Evolutionary conservation across 2,888 invertebrate species (phyloP).

Genomic region (Graphium colonna): DNA sequence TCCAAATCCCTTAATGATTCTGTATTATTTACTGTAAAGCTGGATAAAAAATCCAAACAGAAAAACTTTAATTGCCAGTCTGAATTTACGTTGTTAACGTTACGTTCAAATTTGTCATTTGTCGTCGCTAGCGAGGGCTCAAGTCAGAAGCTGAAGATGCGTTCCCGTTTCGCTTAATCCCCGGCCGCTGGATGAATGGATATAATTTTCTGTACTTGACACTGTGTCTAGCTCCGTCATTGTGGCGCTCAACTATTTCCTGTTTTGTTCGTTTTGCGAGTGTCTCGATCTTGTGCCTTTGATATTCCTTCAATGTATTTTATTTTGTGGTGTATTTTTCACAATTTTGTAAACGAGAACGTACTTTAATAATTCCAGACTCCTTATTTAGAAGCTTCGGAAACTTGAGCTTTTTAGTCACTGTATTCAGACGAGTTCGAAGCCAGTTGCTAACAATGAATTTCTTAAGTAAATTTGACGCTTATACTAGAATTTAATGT

Average conservation of each 20-base stretch:
- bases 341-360: neutral
- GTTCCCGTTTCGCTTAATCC: constrained; percentile 72
- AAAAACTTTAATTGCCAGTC: constrained; percentile 46
- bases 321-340: neutral
- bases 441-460: too few relatives aligned
- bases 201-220: constrained; percentile 78
- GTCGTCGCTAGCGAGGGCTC: constrained; percentile 40
- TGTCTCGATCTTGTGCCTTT: constrained; percentile 25
- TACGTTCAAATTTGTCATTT: constrained; percentile 52
- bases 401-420: too few relatives aligned
- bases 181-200: constrained; percentile 67
- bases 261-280: constrained; percentile 57
- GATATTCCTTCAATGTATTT: constrained; percentile 7
- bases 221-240: constrained; percentile 64
- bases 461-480: too few relatives aligned
- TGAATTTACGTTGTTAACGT: constrained; percentile 43
- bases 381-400: too few relatives aligned
- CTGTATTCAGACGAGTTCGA: too few relatives aligned
- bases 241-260: constrained; percentile 54
- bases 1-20: too few relatives aligned
- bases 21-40: too few relatives aligned
- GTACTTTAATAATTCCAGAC: neutral
- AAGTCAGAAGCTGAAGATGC: constrained; percentile 60
- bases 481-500: too few relatives aligned
- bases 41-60: too few relatives aligned